These are phyloP conservation scores for Baryphthengus martii DNA, from an alignment of 2,113 vertebrate species.

Conservation along the genomic window DNA sequence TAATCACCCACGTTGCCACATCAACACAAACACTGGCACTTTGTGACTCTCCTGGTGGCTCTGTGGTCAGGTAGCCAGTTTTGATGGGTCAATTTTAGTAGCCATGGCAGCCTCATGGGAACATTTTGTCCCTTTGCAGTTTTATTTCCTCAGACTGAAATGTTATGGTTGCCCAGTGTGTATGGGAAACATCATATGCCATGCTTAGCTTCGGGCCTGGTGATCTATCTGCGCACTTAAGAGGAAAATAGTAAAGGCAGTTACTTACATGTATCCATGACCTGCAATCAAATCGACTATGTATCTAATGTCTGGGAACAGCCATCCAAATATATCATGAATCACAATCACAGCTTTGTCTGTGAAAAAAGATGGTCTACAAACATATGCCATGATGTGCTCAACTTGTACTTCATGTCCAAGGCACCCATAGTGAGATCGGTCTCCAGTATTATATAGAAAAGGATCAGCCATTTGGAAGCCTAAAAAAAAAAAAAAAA, in stretches of 20 bases:
- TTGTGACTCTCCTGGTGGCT: background rate
- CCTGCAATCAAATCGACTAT: constrained; percentile 87
- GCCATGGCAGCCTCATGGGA: background rate
- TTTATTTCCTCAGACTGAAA: background rate
- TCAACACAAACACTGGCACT: background rate
- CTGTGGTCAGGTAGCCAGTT: background rate
- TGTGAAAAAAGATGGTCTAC: constrained; percentile 69
- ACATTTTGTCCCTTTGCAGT: background rate
- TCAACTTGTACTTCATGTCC: constrained; percentile 86
- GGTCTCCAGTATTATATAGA: constrained; percentile 84
- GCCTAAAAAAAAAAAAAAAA: background rate
- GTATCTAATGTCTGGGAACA: constrained; percentile 88
- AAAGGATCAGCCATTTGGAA: constrained; percentile 89
- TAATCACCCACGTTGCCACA: background rate
- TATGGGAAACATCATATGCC: background rate
- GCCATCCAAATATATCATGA: constrained; percentile 93
- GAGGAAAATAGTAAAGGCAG: background rate
- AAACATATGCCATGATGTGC: constrained; percentile 84
- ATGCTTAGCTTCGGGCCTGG: background rate
- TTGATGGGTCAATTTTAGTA: background rate
- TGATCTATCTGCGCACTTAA: background rate
- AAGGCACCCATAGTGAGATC: constrained; percentile 77
- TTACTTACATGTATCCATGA: constrained; percentile 85
- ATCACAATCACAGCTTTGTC: constrained; percentile 86
- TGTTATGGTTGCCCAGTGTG: background rate